Base-by-base conservation (phyloP, 2,113 vertebrate species). In the Sitta europaea region DNA sequence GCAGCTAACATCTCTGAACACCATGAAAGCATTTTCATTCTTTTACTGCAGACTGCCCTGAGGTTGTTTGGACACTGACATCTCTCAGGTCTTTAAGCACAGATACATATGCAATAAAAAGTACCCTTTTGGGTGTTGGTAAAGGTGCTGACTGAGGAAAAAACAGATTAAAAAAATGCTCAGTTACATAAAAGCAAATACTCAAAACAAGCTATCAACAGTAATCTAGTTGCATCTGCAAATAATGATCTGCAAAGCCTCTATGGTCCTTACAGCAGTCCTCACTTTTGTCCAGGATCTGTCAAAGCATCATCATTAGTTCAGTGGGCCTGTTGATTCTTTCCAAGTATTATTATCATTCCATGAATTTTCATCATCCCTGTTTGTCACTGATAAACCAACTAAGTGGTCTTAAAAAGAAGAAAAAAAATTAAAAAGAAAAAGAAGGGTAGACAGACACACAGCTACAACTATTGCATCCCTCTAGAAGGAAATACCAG, bases 381-480 rank as follows among this genome's bases (percentile, higher is more conserved):
- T 55, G 5, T 51, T 68, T 53, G 24, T 33, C 36, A 16, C 53
- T 40, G 35, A 62, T n/a, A 87, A 84, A 81, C 33, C 47, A 79
- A 38, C 13, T 14, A 65, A 62, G 21, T 23, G 14, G 18, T 47
- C n/a, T 22, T 11, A 13, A 74, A 19, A 14, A 21, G 4, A 23
- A 36, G 1, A 43, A 20, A 17, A 7, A 29, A 33, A 16, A 17
- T 9, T 10, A 24, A 6, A 12, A 4, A 1, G 29, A 47, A 25
- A n/a, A 25, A 61, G 5, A 67, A 71, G 23, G 25, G 22, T 23
- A 36, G 43, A 53, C n/a, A 36, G 43, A 53, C n/a, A 38, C 11
- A 71, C 0, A 0, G n/a, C 3, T 19, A 15, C 24, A 71, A 31
- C n/a, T 43, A 31, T 3, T 74, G 35, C 31, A 23, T 14, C 14